Evolutionary conservation across 1,140 invertebrate species (phyloP), one percentile per base, ranked within the genome.

Genomic region (Sitophilus oryzae): DNA sequence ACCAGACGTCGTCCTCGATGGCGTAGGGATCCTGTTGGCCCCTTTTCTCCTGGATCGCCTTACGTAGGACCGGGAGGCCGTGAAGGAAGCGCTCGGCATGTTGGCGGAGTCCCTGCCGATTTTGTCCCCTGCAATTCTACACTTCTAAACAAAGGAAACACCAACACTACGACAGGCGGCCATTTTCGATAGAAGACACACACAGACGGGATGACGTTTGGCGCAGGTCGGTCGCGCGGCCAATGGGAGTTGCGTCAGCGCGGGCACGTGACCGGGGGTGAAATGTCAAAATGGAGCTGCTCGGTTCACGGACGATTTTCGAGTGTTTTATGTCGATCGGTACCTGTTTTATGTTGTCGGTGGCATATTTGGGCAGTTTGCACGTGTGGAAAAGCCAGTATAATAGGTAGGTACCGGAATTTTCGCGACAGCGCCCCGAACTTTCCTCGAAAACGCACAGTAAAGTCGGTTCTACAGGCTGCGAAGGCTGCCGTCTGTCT

Each of bases 1-100:
- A 82, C 80, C 80, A 66, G 81, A 82, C 72, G 75, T 79, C 51
- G 86, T 86, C 76, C 86, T 80, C 65, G 85, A 87, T 64, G 86
- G 85, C 74, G 87, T 77, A 56, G 86, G 85, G 72, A 89, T 87
- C 67, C 87, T 81, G 76, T 69, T 82, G 9, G 68, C 85, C 71
- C 84, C 86, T 85, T 89, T 90, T 86, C 89, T 90, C 78, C 88
- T 83, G 66, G 88, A 90, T 76, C 86, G 80, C 70, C 88, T 81
- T 66, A 88, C 83, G 79, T 89, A 90, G 75, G 85, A 88, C 77
- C 87, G 82, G 71, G 86, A 87, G 73, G 87, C 86, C 68, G 86
- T 88, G 77, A 89, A 90, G 70, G 87, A 89, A 74, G 88, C 88
- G 80, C 88, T 90, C 79, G 88, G 88, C 88, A 91, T 91, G 79